A percentile compares a stretch with the other conserved stretches of the same genome.
Conservation (phyloP, 2,797 vertebrate species). For the Acipenser ruthenus region DNA sequence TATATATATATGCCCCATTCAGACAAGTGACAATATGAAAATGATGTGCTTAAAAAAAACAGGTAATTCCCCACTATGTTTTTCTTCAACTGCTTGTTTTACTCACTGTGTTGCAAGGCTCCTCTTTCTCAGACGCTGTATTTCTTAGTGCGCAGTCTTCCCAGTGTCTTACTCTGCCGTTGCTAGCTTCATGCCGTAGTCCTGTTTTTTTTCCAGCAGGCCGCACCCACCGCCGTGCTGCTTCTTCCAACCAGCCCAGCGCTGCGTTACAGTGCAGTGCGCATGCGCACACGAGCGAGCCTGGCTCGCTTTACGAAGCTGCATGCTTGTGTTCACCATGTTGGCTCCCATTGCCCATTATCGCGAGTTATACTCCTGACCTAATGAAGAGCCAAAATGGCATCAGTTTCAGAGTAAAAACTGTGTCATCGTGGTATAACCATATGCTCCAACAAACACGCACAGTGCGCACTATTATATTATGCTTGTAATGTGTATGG, state of each 20-base stretch:
- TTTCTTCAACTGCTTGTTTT: not conserved
- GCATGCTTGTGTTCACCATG: constrained; percentile 2
- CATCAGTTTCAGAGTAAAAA: not conserved
- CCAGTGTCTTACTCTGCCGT: constrained; percentile 34
- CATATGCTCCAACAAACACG: not conserved
- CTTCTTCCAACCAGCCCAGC: constrained; percentile 43
- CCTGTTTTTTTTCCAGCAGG: constrained; percentile 41
- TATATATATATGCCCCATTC: too few species aligned
- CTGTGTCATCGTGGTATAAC: constrained; percentile 4
- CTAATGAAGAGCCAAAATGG: constrained; percentile 9
- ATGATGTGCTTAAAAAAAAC: not conserved
- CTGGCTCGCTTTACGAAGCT: not conserved
- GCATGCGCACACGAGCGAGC: constrained; percentile 50
- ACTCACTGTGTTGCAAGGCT: constrained; percentile 48
- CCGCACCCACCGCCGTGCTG: constrained; percentile 36
- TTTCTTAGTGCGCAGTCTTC: constrained; percentile 33
- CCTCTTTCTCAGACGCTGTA: constrained; percentile 33
- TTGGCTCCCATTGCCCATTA: not conserved
- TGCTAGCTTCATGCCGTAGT: constrained; percentile 31
- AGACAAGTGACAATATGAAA: not conserved
- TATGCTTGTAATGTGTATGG: too few species aligned
- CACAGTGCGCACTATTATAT: not conserved
- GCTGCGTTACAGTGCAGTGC: constrained; percentile 22
- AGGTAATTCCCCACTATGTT: not conserved
- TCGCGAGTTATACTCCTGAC: not conserved